These are phyloP conservation scores for Pyrrhia umbra DNA, from an alignment of 2,888 invertebrate genomes.

Conservation along the genomic window DNA sequence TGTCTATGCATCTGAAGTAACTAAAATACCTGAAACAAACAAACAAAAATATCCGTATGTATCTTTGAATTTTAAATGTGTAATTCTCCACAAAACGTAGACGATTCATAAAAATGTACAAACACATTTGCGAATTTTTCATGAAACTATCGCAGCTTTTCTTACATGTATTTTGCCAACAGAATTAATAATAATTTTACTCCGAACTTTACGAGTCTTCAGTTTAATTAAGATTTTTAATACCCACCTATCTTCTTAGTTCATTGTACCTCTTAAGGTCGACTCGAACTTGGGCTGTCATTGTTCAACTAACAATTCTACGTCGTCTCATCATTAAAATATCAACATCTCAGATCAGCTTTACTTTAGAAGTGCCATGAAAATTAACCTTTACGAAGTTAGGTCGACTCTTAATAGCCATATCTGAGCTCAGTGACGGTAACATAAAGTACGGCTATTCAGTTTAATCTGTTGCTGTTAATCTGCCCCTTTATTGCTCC, in stretches of 20 bases:
- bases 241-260: neutral
- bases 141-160: constrained; percentile 5
- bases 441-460: constrained; percentile 61
- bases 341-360: constrained; percentile 37
- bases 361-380: constrained; percentile 42
- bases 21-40: neutral
- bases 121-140: no score
- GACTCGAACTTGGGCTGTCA: neutral
- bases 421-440: constrained; percentile 49
- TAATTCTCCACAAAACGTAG: no score
- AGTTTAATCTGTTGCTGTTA: constrained; percentile 66
- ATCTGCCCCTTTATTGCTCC: constrained; percentile 65
- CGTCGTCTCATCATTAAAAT: constrained; percentile 28
- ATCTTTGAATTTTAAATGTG: neutral
- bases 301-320: constrained; percentile 1
- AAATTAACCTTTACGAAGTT: constrained; percentile 54
- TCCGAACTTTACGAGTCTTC: constrained; percentile 21
- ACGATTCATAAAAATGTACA: no score
- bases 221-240: constrained; percentile 41
- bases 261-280: neutral
- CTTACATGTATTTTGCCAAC: neutral
- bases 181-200: constrained; percentile 2
- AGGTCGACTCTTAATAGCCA: constrained; percentile 39
- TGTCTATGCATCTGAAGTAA: neutral
- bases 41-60: neutral